Conservation (phyloP, 2,888 invertebrate species). For the Stramonita haemastoma region DNA sequence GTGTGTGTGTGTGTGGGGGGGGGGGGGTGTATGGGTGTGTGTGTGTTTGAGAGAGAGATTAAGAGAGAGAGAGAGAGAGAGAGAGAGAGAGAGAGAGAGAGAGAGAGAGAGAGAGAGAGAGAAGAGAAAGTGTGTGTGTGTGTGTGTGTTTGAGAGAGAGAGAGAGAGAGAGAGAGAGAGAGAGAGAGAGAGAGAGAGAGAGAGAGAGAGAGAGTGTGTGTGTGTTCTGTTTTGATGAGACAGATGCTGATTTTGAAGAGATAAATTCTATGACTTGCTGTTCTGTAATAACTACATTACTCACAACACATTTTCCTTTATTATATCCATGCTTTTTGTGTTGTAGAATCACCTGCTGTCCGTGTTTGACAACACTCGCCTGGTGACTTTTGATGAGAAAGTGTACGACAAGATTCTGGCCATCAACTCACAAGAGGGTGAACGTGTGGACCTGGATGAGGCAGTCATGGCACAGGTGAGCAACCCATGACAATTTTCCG, state of each 20-base stretch:
- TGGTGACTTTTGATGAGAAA: slow-evolving; percentile 94
- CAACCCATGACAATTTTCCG: neutral
- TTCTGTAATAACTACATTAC: neutral
- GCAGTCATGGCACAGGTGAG: slow-evolving; percentile 82
- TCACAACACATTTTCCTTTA: neutral
- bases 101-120: neutral
- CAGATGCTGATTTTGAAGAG: neutral
- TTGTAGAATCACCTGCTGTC: slow-evolving; percentile 93
- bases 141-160: no score
- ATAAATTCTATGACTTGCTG: neutral
- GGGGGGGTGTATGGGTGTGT: no score
- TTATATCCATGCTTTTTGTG: neutral
- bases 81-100: no score
- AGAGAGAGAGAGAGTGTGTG: neutral
- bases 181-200: neutral
- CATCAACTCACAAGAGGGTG: slow-evolving; percentile 95
- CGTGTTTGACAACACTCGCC: slow-evolving; percentile 95
- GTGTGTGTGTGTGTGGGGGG: neutral
- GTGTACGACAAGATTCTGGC: slow-evolving; percentile 97
- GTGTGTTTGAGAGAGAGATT: no score
- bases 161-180: neutral
- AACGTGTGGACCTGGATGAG: slow-evolving; percentile 87
- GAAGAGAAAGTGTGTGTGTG: no score
- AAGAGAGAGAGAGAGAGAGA: no score
- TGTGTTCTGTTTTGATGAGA: neutral